Conservation (phyloP, 2,797 vertebrate species). For the Coregonus ussuriensis region DNA sequence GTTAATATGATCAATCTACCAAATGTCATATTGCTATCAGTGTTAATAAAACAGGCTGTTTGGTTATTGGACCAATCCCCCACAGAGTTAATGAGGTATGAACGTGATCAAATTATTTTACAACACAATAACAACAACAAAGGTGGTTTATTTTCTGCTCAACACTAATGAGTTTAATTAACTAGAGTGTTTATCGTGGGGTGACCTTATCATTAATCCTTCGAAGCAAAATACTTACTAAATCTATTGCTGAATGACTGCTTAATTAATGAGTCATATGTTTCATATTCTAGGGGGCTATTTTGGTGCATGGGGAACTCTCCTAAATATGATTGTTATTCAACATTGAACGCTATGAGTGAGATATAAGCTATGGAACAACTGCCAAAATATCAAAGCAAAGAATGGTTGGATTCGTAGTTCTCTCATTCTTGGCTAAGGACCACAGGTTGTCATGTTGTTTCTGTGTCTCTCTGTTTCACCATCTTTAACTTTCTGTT, state of each 20-base stretch:
- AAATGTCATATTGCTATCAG: not conserved
- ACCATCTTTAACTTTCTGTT: no score
- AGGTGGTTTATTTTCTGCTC: not conserved
- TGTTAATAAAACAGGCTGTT: not conserved
- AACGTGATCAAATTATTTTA: not conserved
- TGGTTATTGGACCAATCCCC: not conserved
- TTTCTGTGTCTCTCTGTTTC: not conserved
- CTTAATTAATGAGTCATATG: not conserved
- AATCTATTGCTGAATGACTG: not conserved
- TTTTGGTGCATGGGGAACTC: not conserved
- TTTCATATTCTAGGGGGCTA: no score
- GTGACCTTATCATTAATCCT: not conserved
- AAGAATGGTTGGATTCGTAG: not conserved
- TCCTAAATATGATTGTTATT: not conserved
- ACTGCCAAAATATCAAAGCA: not conserved
- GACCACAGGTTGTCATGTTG: not conserved
- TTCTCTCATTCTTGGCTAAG: conserved; percentile 1
- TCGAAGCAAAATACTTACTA: not conserved
- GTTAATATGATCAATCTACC: no score
- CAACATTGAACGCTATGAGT: not conserved
- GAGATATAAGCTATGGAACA: not conserved
- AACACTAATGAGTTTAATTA: not conserved
- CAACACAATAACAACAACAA: not conserved
- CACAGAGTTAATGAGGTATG: not conserved
- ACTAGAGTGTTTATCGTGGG: not conserved